Evolutionary conservation across 2,113 vertebrate species (phyloP), one percentile per base, ranked within the genome.

Genomic region (Phaethon lepturus): DNA sequence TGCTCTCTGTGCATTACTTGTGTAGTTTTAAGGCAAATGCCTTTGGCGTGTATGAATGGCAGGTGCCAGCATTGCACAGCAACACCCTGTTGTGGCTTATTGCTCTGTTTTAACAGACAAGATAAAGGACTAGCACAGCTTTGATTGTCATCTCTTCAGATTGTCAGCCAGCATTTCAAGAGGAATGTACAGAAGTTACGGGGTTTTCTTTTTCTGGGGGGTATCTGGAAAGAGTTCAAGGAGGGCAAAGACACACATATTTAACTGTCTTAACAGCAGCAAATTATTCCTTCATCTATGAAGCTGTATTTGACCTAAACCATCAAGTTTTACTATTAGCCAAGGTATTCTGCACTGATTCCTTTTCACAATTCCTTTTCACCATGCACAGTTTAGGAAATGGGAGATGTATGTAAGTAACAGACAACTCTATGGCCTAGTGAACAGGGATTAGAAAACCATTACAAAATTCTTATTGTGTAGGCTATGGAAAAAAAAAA

Each of bases 381-480:
- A 92, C 64, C 81, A 82, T 64, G 49, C 76, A 95, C 24, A 56
- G 91, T 92, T 78, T 94, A 92, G 53, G 88, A 95, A 95, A 94
- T 0, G 13, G 90, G 90, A 95, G 88, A 95, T 95, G 95, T 95
- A 97, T 94, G 95, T 97, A 98, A 97, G 86, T 94, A 97, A 82
- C 59, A 97, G 84, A 97, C 97, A 74, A 97, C 86, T 95, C 86
- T 97, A 76, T 74, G 93, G 90, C 83, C 94, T 88, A 96, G 87
- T 93, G 98, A 96, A 77, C 94, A 97, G 95, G 94, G 71, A 84
- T 97, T 94, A 96, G 96, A 95, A 92, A 97, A 98, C 96, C 93
- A 96, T 96, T 96, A 95, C 45, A 97, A 98, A 98, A 98, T 89
- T 97, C 95, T 97, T 96, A 97, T 5, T 98, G 97, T 63, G 6